Base-by-base conservation (phyloP, 2,113 vertebrate genomes). In the Monopterus albus region DNA sequence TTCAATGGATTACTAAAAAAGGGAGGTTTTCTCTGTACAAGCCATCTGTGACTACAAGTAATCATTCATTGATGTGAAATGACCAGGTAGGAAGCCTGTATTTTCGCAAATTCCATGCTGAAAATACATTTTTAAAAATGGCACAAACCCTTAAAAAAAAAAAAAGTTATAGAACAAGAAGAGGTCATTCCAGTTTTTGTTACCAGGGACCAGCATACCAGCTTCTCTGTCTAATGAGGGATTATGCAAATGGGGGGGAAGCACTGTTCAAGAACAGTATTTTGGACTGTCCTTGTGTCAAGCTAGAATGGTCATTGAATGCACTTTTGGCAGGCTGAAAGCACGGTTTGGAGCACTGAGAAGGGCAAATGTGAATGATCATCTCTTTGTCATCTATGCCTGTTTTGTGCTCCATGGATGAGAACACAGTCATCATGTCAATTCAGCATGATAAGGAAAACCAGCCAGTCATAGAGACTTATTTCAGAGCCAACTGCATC, bases 381-480 rank as follows among this genome's bases (percentile, higher is more conserved):
- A 72, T 6, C 72, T 50, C 17, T 23, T 33, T 28, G 64, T 82
- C 11, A 78, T 75, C 2, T 67, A 72, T 33, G 45, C 65, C 1
- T 72, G 66, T 46, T 75, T 82, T 33, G 47, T 79, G 0, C 62
- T 73, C 6, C 18, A n/a, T 42, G 17, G 62, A 52, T 9, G 10
- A 18, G 10, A 12, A 47, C 13, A 17, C 5, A 28, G 47, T 52
- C 2, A 15, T 13, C 6, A 2, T 11, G 12, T 36, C 11, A 20
- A 35, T 55, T 23, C 63, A 66, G 15, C 13, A 14, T 33, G 39
- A 55, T 9, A 53, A 6, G n/a, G 50, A 50, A 17, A 29, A 29
- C 1, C 49, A 66, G n/a, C 63, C 20, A 33, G 36, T 3, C 12
- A 33, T 26, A 43, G 6, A 31, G 23, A 23, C 20, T 39, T 39